Evolutionary conservation across 2,113 vertebrate genomes (phyloP).

Genomic region (Takifugu bimaculatus): DNA sequence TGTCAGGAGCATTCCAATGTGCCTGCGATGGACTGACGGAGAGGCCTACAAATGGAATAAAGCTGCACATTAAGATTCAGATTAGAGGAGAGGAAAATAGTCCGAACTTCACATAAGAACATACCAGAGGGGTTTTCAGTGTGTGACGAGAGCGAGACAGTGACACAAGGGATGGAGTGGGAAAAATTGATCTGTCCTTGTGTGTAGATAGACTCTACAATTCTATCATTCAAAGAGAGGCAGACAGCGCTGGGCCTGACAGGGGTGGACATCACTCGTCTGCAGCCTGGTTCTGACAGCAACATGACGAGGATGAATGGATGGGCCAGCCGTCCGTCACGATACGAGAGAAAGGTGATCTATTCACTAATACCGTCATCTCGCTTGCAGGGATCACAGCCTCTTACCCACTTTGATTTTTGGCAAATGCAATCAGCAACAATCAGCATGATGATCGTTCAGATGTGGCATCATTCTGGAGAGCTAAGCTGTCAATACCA

Average conservation of each 20-base stretch:
- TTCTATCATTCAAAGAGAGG: conserved; percentile 71
- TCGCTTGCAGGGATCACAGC: not conserved
- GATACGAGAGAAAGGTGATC: conserved; percentile 38
- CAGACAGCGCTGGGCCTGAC: conserved; percentile 55
- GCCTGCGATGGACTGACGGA: conserved; percentile 28
- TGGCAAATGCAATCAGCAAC: not conserved
- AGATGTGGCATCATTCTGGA: too few species aligned
- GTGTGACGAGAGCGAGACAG: conserved; percentile 43
- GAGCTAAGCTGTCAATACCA: too few species aligned
- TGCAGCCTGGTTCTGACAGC: conserved; percentile 66
- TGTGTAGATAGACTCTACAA: conserved; percentile 59
- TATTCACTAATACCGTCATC: conserved; percentile 34
- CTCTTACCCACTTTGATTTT: not conserved
- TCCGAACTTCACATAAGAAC: conserved; percentile 3
- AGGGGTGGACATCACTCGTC: conserved; percentile 70
- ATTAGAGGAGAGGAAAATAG: conserved; percentile 18
- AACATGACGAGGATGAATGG: conserved; percentile 71
- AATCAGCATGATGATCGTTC: not conserved
- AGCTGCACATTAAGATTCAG: conserved; percentile 16
- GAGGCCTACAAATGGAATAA: conserved; percentile 51
- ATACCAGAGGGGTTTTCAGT: conserved; percentile 43
- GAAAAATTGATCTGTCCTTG: conserved; percentile 67
- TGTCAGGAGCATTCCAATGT: conserved; percentile 5
- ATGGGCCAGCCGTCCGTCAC: conserved; percentile 42
- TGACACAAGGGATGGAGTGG: conserved; percentile 44